Evolutionary conservation across 2,888 invertebrate species (phyloP), one percentile per base, ranked within the genome.

Genomic region (Pseudanteris insignis): DNA sequence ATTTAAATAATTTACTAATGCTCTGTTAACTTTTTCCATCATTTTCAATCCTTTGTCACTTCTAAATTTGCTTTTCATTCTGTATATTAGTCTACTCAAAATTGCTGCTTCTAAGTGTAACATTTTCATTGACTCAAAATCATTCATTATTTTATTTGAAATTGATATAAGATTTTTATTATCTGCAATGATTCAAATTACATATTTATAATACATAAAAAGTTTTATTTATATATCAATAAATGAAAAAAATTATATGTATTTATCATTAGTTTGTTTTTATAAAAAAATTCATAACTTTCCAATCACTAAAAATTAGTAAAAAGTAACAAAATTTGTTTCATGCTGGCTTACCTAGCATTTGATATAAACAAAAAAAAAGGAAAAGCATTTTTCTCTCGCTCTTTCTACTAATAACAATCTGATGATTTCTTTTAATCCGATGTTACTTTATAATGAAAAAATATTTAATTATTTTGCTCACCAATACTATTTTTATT

Each of bases 51-150:
- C 86, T 53, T 85, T 85, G 63, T 86, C 86, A 63, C 79, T 82
- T 9, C 85, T 80, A 67, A 86, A 85, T 72, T 86, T 86, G 53
- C 81, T 83, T 64, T 85, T 84, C 77, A 83, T 84, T 66, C 85
- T 83, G 66, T 86, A 86, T 14, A 85, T 71, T 66, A 86, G 78
- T 66, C 86, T 81, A 33, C 85, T 85, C 1, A 85, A 72, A 54
- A 85, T 67, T 1, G 85, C 84, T 63, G 84, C 82, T 75, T 86
- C 86, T 37, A 77, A 77, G 48, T 84, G 82, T 3, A 86, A 70
- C n/a, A 83, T 79, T 5, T 81, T 80, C 65, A 84, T 84, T 26
- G 67, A 66, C 32, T 69, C 61, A 12, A 77, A 44, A n/a, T 75
- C 75, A 10, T 60, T 55, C 14, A 66, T 48, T 26, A 66, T 54